phyloP scores from a whole-genome alignment of 2,113 vertebrate species.

The Sterrhoptilus dennistouni region DNA sequence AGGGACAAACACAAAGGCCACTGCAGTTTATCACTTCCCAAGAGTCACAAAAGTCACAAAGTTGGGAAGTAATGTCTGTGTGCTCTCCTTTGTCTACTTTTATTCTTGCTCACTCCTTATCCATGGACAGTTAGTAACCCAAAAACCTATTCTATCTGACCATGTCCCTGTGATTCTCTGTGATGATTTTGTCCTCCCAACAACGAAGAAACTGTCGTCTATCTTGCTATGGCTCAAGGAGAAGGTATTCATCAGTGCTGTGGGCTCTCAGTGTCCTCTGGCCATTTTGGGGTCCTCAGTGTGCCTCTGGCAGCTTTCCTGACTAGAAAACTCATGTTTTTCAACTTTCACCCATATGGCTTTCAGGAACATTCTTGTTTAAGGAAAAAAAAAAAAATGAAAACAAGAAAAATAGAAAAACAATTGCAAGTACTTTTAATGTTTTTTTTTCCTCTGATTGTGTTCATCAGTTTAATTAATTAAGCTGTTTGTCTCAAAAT shows the following conservation, averaged over 20 bases:
- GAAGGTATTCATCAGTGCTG: neutral
- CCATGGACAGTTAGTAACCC: neutral
- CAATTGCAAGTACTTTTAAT: neutral
- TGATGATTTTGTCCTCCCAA: neutral
- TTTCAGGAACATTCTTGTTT: neutral
- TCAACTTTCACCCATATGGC: neutral
- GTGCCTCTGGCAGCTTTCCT: neutral
- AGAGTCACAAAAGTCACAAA: rapidly evolving
- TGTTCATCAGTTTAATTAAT: neutral
- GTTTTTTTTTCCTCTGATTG: neutral
- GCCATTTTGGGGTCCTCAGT: neutral
- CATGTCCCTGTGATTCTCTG: neutral
- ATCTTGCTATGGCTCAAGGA: neutral
- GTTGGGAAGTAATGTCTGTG: neutral
- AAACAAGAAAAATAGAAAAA: neutral
- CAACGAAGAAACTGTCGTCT: neutral
- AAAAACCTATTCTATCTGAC: neutral
- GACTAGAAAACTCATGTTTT: neutral
- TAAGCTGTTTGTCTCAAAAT: slow-evolving; percentile 18
- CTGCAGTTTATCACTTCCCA: neutral
- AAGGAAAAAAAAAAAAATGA: neutral
- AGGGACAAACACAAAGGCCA: neutral
- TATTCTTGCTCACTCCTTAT: neutral
- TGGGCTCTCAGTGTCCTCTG: neutral
- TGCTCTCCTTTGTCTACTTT: neutral